Conservation (phyloP, 2,888 invertebrate species). For the Lottia scabra region DNA sequence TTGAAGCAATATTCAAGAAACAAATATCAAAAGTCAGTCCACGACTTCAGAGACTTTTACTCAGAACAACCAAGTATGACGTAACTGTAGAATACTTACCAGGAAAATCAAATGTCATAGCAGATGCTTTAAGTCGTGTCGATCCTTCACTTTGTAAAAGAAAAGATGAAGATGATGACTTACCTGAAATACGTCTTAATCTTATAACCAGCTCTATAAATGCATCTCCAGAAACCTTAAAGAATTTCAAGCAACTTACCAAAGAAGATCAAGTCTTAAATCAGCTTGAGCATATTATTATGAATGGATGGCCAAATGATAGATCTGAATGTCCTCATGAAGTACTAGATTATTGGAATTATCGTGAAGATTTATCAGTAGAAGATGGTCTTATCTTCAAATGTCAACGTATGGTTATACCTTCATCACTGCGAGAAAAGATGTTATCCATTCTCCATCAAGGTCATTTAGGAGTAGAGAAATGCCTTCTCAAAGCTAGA, state of each 20-base stretch:
- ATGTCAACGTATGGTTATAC: not conserved
- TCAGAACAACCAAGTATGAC: slow-evolving; percentile 26
- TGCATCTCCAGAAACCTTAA: not conserved
- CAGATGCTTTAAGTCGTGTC: slow-evolving; percentile 15
- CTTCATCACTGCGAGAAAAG: not conserved
- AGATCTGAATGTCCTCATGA: slow-evolving; percentile 2
- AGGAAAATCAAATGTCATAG: slow-evolving; percentile 21
- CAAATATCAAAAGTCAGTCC: slow-evolving; percentile 14
- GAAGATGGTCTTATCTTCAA: slow-evolving; percentile 15
- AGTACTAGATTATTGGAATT: slow-evolving; percentile 2
- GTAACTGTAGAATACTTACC: slow-evolving; percentile 16
- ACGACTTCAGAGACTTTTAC: slow-evolving; percentile 27
- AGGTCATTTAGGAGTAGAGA: not conserved
- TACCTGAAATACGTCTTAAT: not conserved
- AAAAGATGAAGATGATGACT: not conserved
- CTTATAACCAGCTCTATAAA: not conserved
- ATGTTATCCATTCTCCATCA: not conserved
- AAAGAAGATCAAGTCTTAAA: not conserved
- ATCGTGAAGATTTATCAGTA: slow-evolving; percentile 10
- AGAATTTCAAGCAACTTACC: slow-evolving; percentile 8
- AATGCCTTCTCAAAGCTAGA: not conserved
- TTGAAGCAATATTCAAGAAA: slow-evolving; percentile 28
- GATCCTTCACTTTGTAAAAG: not conserved
- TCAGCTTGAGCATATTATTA: slow-evolving; percentile 2
- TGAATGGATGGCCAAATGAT: slow-evolving; percentile 6